A percentile compares a stretch with the other conserved stretches of the same genome.
Conservation (phyloP, 2,797 vertebrate genomes). For the Sebastes goodei region DNA sequence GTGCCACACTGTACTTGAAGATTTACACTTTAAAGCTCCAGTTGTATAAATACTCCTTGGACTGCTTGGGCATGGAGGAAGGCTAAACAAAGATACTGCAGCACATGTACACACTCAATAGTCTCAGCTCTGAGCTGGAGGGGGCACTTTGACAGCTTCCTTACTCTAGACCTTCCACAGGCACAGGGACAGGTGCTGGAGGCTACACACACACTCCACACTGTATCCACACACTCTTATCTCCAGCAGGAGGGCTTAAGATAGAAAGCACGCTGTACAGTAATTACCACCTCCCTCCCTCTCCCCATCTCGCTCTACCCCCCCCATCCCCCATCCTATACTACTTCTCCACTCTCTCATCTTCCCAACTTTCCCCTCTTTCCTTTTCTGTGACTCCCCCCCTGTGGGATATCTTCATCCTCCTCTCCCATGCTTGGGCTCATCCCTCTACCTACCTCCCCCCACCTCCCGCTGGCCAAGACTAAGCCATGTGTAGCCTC, state of each 20-base stretch:
- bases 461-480: constrained; percentile 54
- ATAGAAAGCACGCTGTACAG: constrained; percentile 72
- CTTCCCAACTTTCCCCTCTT: constrained; percentile 59
- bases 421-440: constrained; percentile 40
- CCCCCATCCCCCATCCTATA: neutral
- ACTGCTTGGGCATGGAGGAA: constrained; percentile 20
- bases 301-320: neutral
- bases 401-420: constrained; percentile 59
- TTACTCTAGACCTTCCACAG: constrained; percentile 47
- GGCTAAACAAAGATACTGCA: constrained; percentile 57
- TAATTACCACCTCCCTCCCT: constrained; percentile 63
- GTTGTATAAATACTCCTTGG: constrained; percentile 38
- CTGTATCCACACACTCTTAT: constrained; percentile 66
- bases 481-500: constrained; percentile 61
- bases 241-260: constrained; percentile 73
- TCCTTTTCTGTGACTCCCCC: constrained; percentile 25
- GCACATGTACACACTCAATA: constrained; percentile 42
- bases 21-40: constrained; percentile 22
- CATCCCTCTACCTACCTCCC: constrained; percentile 37
- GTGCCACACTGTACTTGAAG: neutral
- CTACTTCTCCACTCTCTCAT: constrained; percentile 40
- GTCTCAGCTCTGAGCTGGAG: constrained; percentile 50
- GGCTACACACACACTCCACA: constrained; percentile 17
- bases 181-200: constrained; percentile 51
- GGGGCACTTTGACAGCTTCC: constrained; percentile 68